phyloP scores from a whole-genome alignment of 2,888 invertebrate species.

The Dicranocentrus wangi region DNA sequence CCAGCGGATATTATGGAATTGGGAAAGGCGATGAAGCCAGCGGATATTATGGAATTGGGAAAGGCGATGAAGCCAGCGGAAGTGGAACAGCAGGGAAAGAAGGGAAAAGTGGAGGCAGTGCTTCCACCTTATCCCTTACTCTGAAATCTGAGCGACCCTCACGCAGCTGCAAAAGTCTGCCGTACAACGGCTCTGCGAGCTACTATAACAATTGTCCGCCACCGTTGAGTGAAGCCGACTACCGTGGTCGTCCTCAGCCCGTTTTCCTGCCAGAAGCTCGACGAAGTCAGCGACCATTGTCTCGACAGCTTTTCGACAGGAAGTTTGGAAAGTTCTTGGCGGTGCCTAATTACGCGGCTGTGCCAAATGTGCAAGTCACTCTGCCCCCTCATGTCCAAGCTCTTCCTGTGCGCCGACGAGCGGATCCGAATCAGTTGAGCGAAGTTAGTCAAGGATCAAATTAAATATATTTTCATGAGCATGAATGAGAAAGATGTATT shows the following conservation, averaged over 20 bases:
- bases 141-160: constrained; percentile 7
- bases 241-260: neutral
- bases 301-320: neutral
- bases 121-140: neutral
- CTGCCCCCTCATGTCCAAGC: neutral
- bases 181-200: constrained; percentile 28
- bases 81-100: too few relatives aligned
- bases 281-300: neutral
- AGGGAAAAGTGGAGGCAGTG: too few relatives aligned
- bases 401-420: too few relatives aligned
- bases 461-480: too few relatives aligned
- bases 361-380: neutral
- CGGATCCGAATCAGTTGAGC: too few relatives aligned
- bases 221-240: neutral
- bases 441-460: too few relatives aligned
- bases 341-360: neutral
- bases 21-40: too few relatives aligned
- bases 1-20: too few relatives aligned
- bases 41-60: too few relatives aligned
- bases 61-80: too few relatives aligned
- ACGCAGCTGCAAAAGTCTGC: neutral
- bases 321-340: neutral
- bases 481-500: too few relatives aligned
- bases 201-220: neutral
- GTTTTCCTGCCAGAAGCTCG: neutral